Evolutionary conservation across 2,888 invertebrate species (phyloP), one percentile per base, ranked within the genome.

Genomic region (Heliconius hortense): DNA sequence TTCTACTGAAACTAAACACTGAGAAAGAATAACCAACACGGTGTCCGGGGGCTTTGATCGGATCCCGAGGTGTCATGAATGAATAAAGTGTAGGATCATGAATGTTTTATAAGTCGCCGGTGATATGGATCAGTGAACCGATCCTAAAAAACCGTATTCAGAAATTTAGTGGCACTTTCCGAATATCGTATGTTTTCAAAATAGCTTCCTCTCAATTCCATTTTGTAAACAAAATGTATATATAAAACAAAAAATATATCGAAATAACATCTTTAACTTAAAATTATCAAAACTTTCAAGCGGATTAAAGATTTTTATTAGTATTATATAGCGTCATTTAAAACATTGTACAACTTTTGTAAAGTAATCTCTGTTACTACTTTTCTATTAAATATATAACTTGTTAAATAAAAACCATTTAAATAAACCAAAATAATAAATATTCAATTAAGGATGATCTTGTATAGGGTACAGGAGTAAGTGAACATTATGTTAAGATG

Each of bases 61-160:
- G 79, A 79, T 81, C 82, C 83, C 82, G 85, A 85, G 83, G 84
- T 83, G 85, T 85, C 88, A 89, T 92, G 90, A 92, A 92, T 92
- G 89, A 90, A 86, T 91, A 90, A 91, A 86, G 84, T 82, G 80
- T 80, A 79, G 81, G 83, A 82, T 84, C 88, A 89, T 93, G 91
- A 93, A 93, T 93, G 86, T 91, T 93, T 91, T 89, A 93, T 91
- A 87, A 88, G 88, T 82, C 84, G 83, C 81, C 80, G 83, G 85
- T 83, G 84, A 87, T 85, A 88, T 76, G 79, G 78, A 80, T 81
- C 80, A 86, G 83, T 84, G 83, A 79, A 80, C 75, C 81, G 83
- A 85, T 80, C 80, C 79, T 70, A 73, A 73, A 78, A 77, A 78
- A 74, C 56, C 63, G 69, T 76, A 75, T 77, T 74, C 72, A 64